Percentiles rank a stretch among this genome's conserved stretches.
Evolutionary conservation across 92 coral and sea anemone genomes (phyloP).

Genomic region (Phenganax marumi): DNA sequence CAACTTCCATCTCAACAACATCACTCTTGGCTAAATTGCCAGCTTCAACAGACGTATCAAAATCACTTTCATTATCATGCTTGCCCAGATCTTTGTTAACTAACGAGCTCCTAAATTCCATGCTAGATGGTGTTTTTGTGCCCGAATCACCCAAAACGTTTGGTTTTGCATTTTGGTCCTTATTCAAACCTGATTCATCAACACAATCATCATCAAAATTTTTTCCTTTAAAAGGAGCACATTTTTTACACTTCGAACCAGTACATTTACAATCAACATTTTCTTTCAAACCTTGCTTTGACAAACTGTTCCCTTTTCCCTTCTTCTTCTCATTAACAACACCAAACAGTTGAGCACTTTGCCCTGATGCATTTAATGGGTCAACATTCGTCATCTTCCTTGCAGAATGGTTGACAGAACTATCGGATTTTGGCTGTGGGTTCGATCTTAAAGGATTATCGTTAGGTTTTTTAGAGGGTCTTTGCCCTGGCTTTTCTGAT

Average conservation of each 20-base stretch:
- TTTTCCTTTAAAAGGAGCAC: slow-evolving; percentile 2
- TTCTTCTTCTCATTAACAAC: neutral
- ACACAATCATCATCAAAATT: neutral
- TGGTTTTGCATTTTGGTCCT: neutral
- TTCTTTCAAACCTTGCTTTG: neutral
- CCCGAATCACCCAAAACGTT: neutral
- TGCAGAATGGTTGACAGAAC: neutral
- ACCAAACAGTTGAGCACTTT: neutral
- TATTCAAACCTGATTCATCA: neutral
- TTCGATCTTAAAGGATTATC: neutral
- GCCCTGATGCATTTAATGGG: neutral
- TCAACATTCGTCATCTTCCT: neutral
- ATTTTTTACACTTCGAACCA: slow-evolving; percentile 4
- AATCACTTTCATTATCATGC: neutral
- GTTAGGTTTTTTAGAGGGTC: neutral
- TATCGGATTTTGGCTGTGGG: neutral
- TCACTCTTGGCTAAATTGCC: neutral
- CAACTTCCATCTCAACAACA: neutral
- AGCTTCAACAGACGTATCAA: neutral
- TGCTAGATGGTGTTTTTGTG: too few relatives aligned
- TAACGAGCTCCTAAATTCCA: too few relatives aligned
- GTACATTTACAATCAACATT: neutral
- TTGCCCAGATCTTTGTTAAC: neutral
- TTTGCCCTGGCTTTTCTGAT: neutral
- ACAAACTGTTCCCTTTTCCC: neutral